Percentiles rank a stretch among this genome's conserved stretches.
These are phyloP conservation scores for Echinops telfairi DNA, from an alignment of 2,113 vertebrate genomes.

Conservation along the genomic window DNA sequence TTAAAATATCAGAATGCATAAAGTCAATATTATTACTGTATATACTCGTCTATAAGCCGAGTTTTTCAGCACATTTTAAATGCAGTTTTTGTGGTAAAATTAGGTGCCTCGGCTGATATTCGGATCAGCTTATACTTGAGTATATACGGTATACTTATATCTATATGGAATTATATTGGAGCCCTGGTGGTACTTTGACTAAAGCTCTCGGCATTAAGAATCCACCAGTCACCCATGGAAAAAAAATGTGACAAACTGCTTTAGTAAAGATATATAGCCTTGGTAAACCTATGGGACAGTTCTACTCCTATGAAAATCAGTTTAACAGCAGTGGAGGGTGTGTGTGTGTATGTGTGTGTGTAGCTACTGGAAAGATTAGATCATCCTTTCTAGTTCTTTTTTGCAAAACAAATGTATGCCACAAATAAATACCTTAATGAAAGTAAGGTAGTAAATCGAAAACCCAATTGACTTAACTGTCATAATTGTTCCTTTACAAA, in stretches of 20 bases:
- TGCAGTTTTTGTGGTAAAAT: too few relatives aligned
- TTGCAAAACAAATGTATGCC: constrained; percentile 16
- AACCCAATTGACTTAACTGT: constrained; percentile 5
- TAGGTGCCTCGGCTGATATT: too few relatives aligned
- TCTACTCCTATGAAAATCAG: background rate
- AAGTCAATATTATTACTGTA: background rate
- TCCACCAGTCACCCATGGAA: background rate
- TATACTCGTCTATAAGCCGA: background rate
- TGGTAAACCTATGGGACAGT: background rate
- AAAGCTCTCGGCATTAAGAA: background rate
- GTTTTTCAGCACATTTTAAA: too few relatives aligned
- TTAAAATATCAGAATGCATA: constrained; percentile 48
- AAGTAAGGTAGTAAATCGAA: constrained; percentile 54
- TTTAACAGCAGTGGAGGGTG: background rate
- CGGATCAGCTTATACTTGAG: too few relatives aligned
- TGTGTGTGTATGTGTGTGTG: too few relatives aligned
- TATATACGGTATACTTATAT: background rate
- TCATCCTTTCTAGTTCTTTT: constrained; percentile 40
- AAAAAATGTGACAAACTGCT: background rate
- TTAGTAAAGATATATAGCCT: too few relatives aligned
- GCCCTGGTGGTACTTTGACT: background rate
- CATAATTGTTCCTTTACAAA: constrained; percentile 17
- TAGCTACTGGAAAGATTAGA: constrained; percentile 2
- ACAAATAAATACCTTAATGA: constrained; percentile 31
- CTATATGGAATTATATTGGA: background rate